Percentiles rank a stretch among this genome's conserved stretches.
phyloP scores from a whole-genome alignment of 2,888 invertebrate species.

The Drosophila limbata region DNA sequence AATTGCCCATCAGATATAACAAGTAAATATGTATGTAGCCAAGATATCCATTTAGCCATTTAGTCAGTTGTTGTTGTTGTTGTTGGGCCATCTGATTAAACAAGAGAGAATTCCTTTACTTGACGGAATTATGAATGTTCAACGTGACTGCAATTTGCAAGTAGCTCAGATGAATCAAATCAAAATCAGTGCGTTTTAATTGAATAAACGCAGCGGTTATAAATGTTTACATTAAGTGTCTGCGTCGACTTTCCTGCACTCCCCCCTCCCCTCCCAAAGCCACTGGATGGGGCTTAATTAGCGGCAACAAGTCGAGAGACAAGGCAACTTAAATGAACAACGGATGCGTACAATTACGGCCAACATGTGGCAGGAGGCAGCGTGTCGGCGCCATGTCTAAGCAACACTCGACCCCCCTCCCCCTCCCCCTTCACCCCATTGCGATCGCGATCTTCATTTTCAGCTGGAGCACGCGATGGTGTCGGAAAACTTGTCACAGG shows the following conservation, averaged over 20 bases:
- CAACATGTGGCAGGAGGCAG: conserved; percentile 22
- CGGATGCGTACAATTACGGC: conserved; percentile 71
- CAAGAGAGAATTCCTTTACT: conserved; percentile 41
- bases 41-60: conserved; percentile 1
- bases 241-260: conserved; percentile 10
- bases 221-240: conserved; percentile 55
- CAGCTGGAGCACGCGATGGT: conserved; percentile 38
- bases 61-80: too few relatives aligned
- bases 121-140: conserved; percentile 19
- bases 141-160: conserved; percentile 58
- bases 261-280: conserved; percentile 1
- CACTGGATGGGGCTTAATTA: conserved; percentile 65
- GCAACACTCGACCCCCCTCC: conserved; percentile 9
- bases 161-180: conserved; percentile 22
- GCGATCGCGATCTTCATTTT: not conserved
- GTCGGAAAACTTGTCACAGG: conserved; percentile 67
- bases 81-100: conserved; percentile 25
- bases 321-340: conserved; percentile 50
- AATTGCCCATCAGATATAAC: conserved; percentile 24
- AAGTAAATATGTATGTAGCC: too few relatives aligned
- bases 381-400: conserved; percentile 38
- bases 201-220: conserved; percentile 74
- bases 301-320: conserved; percentile 63
- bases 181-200: conserved; percentile 60
- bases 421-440: not conserved